phyloP scores from a whole-genome alignment of 1,140 invertebrate species.

The Drosophila auraria region DNA sequence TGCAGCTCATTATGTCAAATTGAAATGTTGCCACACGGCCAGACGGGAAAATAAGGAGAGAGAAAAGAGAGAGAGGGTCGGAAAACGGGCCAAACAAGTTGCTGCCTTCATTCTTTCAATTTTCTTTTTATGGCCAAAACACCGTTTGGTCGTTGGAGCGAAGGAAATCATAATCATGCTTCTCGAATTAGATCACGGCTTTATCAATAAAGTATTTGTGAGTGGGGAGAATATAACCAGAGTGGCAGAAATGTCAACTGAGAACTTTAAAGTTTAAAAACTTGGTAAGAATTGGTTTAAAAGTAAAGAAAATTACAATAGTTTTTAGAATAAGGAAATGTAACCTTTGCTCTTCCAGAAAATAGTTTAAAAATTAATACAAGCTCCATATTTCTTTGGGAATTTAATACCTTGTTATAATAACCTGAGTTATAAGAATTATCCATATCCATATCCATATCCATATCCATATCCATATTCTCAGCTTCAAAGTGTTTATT shows the following conservation, averaged over 20 bases:
- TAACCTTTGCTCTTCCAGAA: too few relatives aligned
- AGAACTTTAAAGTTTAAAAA: too few relatives aligned
- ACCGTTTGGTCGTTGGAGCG: conserved; percentile 18
- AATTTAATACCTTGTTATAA: too few relatives aligned
- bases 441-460: too few relatives aligned
- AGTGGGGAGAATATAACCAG: background rate
- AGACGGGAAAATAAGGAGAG: conserved; percentile 17
- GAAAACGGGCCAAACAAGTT: conserved; percentile 62
- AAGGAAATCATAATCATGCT: conserved; percentile 17
- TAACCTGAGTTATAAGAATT: too few relatives aligned
- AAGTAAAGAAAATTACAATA: too few relatives aligned
- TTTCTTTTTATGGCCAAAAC: conserved; percentile 34
- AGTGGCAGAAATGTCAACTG: background rate
- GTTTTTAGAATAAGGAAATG: too few relatives aligned
- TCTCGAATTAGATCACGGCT: conserved; percentile 7
- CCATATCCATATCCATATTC: too few relatives aligned
- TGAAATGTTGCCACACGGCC: conserved; percentile 77
- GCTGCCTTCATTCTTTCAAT: conserved; percentile 25
- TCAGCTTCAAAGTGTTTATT: too few relatives aligned
- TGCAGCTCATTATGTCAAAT: conserved; percentile 82
- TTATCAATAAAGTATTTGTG: conserved; percentile 12
- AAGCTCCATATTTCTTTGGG: too few relatives aligned
- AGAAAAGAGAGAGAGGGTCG: background rate
- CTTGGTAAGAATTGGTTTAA: background rate
- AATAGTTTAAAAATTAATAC: too few relatives aligned